Evolutionary conservation across 2,888 invertebrate genomes (phyloP), one percentile per base, ranked within the genome.

Genomic region (Candidula unifasciata): DNA sequence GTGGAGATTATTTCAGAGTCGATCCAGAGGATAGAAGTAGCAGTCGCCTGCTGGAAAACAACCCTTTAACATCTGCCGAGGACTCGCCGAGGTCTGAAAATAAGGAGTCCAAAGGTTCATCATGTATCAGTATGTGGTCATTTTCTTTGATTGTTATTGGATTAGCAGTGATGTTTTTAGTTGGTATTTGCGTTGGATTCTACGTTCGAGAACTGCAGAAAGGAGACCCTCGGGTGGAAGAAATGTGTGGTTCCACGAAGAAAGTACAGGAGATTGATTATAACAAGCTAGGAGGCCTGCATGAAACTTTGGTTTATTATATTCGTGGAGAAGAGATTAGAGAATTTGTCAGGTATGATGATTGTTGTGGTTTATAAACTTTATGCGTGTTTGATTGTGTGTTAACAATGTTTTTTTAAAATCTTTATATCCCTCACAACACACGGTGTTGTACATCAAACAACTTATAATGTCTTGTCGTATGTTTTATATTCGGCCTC

Each of bases 181-280:
- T 90, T 18, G 90, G 91, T 64, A 85, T 91, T 64, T 86, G 90
- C 21, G 86, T 90, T 21, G 91, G 91, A 77, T 91, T 90, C 88
- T 90, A 89, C 73, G 87, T 91, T 74, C 86, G 90, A 82, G 91
- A 89, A 68, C 87, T 88, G 80, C 88, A 88, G 77, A 87, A 86
- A 69, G 86, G 88, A 0, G 66, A 82, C n/a, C 66, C 44, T 74
- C 71, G 84, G 54, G 71, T 76, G 3, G 54, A 84, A 27, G 85
- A 86, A 30, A 64, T 60, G 0, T 84, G 83, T 74, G 82, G 80
- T 52, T 81, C 80, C 18, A 71, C 77, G 1, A 44, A 73, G 60
- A 82, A 89, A n/a, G 86, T 86, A 35, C 87, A 89, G 82, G 87
- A 87, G 13, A 84, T 89, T 35, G 86, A 88, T 60, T 74, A 80